These are phyloP conservation scores for Macropodus opercularis DNA, from an alignment of 2,797 vertebrate species.

Conservation along the genomic window DNA sequence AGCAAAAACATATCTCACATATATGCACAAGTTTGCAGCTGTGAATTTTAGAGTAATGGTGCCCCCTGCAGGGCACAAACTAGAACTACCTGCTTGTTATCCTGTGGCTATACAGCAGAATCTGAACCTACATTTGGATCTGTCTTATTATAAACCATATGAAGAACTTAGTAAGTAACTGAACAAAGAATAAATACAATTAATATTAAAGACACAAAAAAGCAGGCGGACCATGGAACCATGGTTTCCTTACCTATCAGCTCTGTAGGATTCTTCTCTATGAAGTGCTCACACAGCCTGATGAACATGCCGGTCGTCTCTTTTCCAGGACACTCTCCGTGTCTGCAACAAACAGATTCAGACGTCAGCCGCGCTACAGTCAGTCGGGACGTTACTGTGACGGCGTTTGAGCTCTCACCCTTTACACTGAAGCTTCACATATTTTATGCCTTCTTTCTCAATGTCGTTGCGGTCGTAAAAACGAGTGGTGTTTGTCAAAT, in stretches of 20 bases:
- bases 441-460: slow-evolving; percentile 94
- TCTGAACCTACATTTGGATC: too few relatives aligned
- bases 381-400: background rate
- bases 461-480: slow-evolving; percentile 96
- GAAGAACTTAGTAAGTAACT: too few relatives aligned
- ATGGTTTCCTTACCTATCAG: slow-evolving; percentile 86
- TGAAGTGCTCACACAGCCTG: slow-evolving; percentile 90
- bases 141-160: too few relatives aligned
- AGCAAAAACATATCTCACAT: too few relatives aligned
- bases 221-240: too few relatives aligned
- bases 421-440: slow-evolving; percentile 96
- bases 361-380: background rate
- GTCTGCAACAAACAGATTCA: slow-evolving; percentile 75
- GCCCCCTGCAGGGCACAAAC: slow-evolving; percentile 59
- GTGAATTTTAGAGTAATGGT: slow-evolving; percentile 13
- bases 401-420: slow-evolving; percentile 81
- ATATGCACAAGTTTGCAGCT: too few relatives aligned
- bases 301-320: slow-evolving; percentile 93
- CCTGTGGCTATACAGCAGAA: too few relatives aligned
- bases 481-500: slow-evolving; percentile 95
- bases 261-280: slow-evolving; percentile 92
- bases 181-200: too few relatives aligned
- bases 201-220: too few relatives aligned
- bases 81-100: too few relatives aligned
- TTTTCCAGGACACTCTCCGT: slow-evolving; percentile 91